A percentile compares a stretch with the other conserved stretches of the same genome.
phyloP scores from a whole-genome alignment of 2,888 invertebrate genomes.

The Pristionchus fissidentatus region DNA sequence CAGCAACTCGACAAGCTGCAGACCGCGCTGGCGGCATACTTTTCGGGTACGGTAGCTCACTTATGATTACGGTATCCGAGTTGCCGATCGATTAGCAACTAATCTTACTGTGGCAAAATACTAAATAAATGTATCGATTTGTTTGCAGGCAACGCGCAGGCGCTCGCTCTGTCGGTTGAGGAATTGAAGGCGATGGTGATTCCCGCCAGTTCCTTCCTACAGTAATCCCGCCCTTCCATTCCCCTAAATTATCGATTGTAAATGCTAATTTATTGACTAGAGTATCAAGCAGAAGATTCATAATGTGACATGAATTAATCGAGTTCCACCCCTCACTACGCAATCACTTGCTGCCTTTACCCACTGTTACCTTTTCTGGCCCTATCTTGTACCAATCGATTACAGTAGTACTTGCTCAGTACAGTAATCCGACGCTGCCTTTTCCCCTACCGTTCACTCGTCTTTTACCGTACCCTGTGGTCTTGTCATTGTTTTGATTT shows the following conservation, averaged over 20 bases:
- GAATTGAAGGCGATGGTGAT: slow-evolving; percentile 53
- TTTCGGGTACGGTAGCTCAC: slow-evolving; percentile 51
- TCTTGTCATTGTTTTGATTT: slow-evolving; percentile 39
- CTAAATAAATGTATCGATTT: neutral
- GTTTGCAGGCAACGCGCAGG: slow-evolving; percentile 58
- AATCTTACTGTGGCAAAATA: too few species aligned
- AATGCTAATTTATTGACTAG: neutral
- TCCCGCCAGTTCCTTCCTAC: slow-evolving; percentile 43
- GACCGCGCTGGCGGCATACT: slow-evolving; percentile 62
- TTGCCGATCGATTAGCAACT: neutral
- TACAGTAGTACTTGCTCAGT: slow-evolving; percentile 19
- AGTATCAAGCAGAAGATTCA: neutral
- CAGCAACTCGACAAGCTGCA: slow-evolving; percentile 63
- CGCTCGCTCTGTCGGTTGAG: slow-evolving; percentile 57
- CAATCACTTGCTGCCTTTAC: slow-evolving; percentile 1
- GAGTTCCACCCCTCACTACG: too few species aligned
- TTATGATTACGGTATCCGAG: neutral
- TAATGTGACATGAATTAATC: too few species aligned
- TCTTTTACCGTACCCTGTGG: slow-evolving; percentile 36
- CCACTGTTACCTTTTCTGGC: neutral
- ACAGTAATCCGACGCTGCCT: slow-evolving; percentile 18
- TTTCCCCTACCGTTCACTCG: neutral
- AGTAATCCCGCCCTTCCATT: slow-evolving; percentile 34
- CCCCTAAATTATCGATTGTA: neutral
- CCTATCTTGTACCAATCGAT: too few species aligned